Percentiles rank a stretch among this genome's conserved stretches.
phyloP scores from a whole-genome alignment of 1,140 invertebrate genomes.

The Nomia melanderi region DNA sequence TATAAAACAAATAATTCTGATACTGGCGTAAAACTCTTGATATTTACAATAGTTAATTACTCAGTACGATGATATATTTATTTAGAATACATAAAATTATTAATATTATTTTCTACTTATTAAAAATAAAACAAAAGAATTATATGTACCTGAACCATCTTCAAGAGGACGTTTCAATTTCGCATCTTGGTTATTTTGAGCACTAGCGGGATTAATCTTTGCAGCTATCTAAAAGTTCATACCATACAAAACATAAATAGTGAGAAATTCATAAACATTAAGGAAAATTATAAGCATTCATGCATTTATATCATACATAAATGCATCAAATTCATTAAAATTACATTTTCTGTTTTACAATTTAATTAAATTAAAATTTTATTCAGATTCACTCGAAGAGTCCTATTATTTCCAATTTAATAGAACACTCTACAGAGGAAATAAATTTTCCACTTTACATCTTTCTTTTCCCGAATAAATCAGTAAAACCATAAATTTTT shows the following conservation, averaged over 20 bases:
- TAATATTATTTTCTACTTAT: too few species aligned
- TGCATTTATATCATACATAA: background rate
- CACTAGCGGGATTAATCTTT: conserved; percentile 88
- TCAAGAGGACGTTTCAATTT: conserved; percentile 87
- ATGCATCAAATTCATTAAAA: background rate
- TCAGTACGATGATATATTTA: background rate
- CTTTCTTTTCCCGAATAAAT: background rate
- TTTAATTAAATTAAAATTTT: background rate
- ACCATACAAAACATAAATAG: background rate
- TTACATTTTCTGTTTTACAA: too few species aligned
- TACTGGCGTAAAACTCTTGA: background rate
- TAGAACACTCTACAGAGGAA: background rate
- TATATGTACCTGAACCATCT: conserved; percentile 84
- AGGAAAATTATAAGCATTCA: background rate
- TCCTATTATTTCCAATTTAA: background rate
- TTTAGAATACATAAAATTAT: too few species aligned
- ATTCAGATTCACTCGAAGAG: background rate
- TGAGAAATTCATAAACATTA: background rate
- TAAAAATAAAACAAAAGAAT: too few species aligned
- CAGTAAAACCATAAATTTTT: background rate
- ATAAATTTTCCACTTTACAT: background rate
- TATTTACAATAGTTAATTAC: background rate
- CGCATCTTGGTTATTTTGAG: conserved; percentile 80
- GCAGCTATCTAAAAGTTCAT: conserved; percentile 87
- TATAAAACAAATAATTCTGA: background rate